Evolutionary conservation across 2,888 invertebrate species (phyloP), one percentile per base, ranked within the genome.

Genomic region (Ornithoptera priamus): DNA sequence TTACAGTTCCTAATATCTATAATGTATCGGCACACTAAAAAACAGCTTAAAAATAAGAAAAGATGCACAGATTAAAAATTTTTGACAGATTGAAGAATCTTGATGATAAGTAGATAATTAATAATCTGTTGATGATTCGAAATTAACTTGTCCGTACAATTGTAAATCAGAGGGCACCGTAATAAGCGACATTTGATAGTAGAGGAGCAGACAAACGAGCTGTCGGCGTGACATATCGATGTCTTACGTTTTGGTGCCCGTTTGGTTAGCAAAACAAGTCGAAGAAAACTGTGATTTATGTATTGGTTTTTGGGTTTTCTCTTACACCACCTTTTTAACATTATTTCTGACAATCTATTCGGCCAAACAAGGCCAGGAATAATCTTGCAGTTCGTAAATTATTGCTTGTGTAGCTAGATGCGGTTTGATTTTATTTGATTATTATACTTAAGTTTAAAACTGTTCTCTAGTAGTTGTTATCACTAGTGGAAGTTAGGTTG

Each of bases 231-330:
- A 61, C 59, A 39, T 68, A 68, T 62, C 30, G 58, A 36, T 53
- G 42, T 65, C 64, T 69, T 61, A 22, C 62, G 56, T 65, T 65
- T 65, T 53, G 66, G 17, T 62, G 62, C 7, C 42, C 36, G 36
- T 65, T 57, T 56, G 57, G 24, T 50, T 39, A 59, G 62, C 61
- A 65, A 66, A 66, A 70, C 69, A 59, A 58, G 62, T 57, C 62
- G 17, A 62, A 62, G 62, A 67, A 67, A 61, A 30, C 15, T 30
- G 62, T 59, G 62, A 70, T 70, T 69, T 62, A 39, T 70, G 50
- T 15, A 70, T 66, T 63, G 62, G 65, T 70, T 63, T 66, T 62
- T 53, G 53, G 50, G 62, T 70, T 62, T 69, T 70, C 56, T 36
- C 8, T 18, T 20, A 58, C 46, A 22, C 62, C 62, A 62, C 69